phyloP scores from a whole-genome alignment of 2,888 invertebrate genomes.

The Sphecodes monilicornis region DNA sequence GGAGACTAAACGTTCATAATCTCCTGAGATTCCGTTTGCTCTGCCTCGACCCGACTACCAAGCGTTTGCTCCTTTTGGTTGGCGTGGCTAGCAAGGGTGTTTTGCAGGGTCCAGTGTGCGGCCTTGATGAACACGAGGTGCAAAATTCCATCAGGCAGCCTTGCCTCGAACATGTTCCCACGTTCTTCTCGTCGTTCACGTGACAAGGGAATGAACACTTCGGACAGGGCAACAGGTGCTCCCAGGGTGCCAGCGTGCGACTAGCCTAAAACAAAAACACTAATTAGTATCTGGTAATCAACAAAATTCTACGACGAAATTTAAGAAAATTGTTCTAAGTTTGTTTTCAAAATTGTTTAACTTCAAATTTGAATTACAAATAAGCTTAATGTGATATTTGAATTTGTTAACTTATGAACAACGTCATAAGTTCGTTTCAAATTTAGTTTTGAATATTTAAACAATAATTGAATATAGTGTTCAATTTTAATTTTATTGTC shows the following conservation, averaged over 20 bases:
- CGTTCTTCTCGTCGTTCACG: conserved; percentile 79
- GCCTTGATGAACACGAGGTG: conserved; percentile 78
- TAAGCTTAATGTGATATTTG: background rate
- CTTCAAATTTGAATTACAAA: background rate
- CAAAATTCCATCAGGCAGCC: conserved; percentile 82
- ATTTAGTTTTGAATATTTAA: background rate
- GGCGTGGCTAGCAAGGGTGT: conserved; percentile 82
- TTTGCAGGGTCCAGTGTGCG: conserved; percentile 80
- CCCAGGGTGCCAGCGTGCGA: conserved; percentile 80
- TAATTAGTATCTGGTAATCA: background rate
- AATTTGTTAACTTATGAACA: background rate
- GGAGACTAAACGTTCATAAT: conserved; percentile 68
- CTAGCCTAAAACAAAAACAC: conserved; percentile 77
- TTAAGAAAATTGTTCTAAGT: background rate
- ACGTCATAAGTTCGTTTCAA: background rate
- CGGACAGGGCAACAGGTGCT: conserved; percentile 81
- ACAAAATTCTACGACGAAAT: background rate
- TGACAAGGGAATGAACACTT: conserved; percentile 81
- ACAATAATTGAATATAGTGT: background rate
- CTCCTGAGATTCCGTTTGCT: conserved; percentile 82
- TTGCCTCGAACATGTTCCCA: conserved; percentile 81
- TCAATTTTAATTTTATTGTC: background rate
- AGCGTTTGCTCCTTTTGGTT: conserved; percentile 79
- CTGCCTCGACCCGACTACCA: conserved; percentile 80
- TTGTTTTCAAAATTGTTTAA: background rate